These are phyloP conservation scores for Xylota sylvarum DNA, from an alignment of 2,888 invertebrate genomes.

Conservation along the genomic window DNA sequence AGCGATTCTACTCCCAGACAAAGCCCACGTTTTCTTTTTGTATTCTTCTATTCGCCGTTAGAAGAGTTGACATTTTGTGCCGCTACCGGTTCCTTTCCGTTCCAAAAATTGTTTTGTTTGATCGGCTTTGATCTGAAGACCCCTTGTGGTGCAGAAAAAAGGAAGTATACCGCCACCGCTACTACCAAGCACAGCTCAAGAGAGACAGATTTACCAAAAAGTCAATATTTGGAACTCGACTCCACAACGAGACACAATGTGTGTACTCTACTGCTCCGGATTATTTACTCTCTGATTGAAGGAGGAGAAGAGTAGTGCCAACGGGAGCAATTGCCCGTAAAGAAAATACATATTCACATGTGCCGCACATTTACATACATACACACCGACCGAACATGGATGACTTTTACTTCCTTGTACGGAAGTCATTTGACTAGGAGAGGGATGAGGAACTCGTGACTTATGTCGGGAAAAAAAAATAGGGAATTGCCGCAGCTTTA, in stretches of 20 bases:
- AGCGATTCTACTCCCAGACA: constrained; percentile 56
- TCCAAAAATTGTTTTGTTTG: constrained; percentile 53
- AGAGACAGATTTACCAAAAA: constrained; percentile 63
- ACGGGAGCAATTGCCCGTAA: constrained; percentile 71
- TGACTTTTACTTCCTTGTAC: constrained; percentile 64
- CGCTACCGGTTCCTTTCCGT: constrained; percentile 31
- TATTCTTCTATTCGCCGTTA: not conserved
- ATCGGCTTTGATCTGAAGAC: constrained; percentile 74
- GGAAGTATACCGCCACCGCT: constrained; percentile 8
- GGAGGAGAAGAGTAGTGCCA: constrained; percentile 44
- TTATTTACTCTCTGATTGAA: constrained; percentile 74
- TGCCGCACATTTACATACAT: constrained; percentile 68
- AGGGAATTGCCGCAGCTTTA: constrained; percentile 73
- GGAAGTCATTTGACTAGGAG: constrained; percentile 67
- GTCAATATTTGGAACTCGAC: constrained; percentile 70
- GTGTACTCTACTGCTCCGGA: constrained; percentile 32
- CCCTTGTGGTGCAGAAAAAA: not conserved
- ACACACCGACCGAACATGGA: constrained; percentile 40
- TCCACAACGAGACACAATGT: constrained; percentile 35
- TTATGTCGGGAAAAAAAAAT: constrained; percentile 47
- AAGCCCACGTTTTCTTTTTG: constrained; percentile 28
- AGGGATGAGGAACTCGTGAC: constrained; percentile 39
- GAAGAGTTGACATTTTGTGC: constrained; percentile 43
- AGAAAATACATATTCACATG: constrained; percentile 53
- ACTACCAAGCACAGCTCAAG: constrained; percentile 8